These are phyloP conservation scores for Hydrozoanthus gracilis DNA, from an alignment of 92 coral and sea anemone genomes.

Conservation along the genomic window DNA sequence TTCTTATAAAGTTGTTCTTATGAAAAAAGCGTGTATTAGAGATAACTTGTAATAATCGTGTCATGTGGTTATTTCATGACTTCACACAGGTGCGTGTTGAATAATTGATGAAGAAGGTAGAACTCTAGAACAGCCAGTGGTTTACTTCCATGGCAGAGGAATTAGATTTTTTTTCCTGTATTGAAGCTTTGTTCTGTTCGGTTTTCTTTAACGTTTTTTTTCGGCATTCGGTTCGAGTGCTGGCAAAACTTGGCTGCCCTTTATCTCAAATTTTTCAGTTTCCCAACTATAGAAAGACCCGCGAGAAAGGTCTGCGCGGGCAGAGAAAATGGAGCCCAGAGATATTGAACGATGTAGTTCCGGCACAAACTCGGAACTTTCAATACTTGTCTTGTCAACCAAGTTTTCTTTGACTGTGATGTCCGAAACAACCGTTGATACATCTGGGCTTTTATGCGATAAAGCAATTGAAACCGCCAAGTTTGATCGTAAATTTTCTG, in stretches of 20 bases:
- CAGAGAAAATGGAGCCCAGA: slow-evolving; percentile 42
- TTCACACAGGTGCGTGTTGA: too few relatives aligned
- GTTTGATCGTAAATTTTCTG: neutral
- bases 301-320: neutral
- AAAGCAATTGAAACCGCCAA: slow-evolving; percentile 46
- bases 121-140: too few relatives aligned
- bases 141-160: too few relatives aligned
- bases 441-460: slow-evolving; percentile 22
- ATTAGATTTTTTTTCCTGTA: neutral
- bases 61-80: too few relatives aligned
- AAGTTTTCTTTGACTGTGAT: neutral
- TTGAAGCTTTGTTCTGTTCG: neutral
- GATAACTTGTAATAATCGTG: too few relatives aligned
- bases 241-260: slow-evolving; percentile 50
- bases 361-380: neutral
- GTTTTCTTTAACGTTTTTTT: neutral
- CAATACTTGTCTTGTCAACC: neutral
- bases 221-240: neutral
- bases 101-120: too few relatives aligned
- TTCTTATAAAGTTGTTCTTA: too few relatives aligned
- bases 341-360: slow-evolving; percentile 51
- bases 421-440: neutral
- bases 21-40: too few relatives aligned
- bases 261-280: slow-evolving; percentile 9
- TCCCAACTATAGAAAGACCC: slow-evolving; percentile 20